A percentile compares a stretch with the other conserved stretches of the same genome.
phyloP scores from a whole-genome alignment of 35 echinoderm and acorn worm genomes.

The Anneissia japonica region DNA sequence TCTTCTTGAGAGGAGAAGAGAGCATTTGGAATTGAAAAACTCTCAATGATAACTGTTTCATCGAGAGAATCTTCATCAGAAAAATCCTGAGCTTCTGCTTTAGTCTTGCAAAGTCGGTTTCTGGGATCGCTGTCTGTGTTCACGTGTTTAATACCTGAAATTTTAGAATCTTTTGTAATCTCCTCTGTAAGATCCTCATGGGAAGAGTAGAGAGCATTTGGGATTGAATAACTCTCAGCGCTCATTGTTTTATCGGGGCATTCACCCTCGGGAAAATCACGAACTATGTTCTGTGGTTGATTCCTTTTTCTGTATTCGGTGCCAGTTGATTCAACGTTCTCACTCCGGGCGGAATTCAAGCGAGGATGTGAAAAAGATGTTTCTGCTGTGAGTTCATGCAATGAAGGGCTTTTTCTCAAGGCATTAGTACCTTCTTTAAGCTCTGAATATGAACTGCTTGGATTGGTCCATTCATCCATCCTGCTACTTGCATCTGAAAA shows the following conservation, averaged over 20 bases:
- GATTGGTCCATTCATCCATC: not conserved
- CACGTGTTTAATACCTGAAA: not conserved
- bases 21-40: conserved; percentile 73
- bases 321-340: not conserved
- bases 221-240: conserved; percentile 68
- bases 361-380: not conserved
- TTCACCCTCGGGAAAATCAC: conserved; percentile 18
- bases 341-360: not conserved
- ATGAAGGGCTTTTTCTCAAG: not conserved
- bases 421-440: not conserved
- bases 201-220: conserved; percentile 50
- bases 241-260: conserved; percentile 13
- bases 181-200: conserved; percentile 35
- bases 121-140: not conserved
- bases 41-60: conserved; percentile 44
- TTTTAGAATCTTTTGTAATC: conserved; percentile 9
- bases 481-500: not conserved
- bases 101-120: no score
- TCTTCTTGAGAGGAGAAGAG: conserved; percentile 44
- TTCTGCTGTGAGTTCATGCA: not conserved
- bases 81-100: conserved; percentile 20
- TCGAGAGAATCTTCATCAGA: conserved; percentile 6
- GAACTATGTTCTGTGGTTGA: conserved; percentile 3
- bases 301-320: not conserved
- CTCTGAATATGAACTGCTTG: not conserved